These are phyloP conservation scores for Amiota minor DNA, from an alignment of 2,888 invertebrate species.

Conservation along the genomic window DNA sequence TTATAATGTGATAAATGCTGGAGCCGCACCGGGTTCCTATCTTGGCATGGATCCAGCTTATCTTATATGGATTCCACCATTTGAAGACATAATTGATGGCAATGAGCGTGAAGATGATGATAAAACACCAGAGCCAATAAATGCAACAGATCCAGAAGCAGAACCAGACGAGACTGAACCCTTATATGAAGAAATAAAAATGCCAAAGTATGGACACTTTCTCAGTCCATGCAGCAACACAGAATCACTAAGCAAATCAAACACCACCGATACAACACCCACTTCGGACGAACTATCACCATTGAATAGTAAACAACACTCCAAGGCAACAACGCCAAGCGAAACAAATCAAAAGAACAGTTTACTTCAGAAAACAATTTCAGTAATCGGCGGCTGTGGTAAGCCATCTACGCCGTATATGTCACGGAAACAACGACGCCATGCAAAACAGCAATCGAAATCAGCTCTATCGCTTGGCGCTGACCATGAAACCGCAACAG, in stretches of 20 bases:
- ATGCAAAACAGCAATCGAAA: conserved; percentile 58
- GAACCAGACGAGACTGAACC: conserved; percentile 65
- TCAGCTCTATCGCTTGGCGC: conserved; percentile 50
- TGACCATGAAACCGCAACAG: conserved; percentile 29
- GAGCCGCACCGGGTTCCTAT: conserved; percentile 89
- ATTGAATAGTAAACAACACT: conserved; percentile 62
- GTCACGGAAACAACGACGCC: conserved; percentile 59
- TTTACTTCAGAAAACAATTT: conserved; percentile 31
- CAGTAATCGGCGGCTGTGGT: conserved; percentile 10
- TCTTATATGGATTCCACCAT: conserved; percentile 89
- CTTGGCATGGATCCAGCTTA: conserved; percentile 92
- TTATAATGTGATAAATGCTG: conserved; percentile 88
- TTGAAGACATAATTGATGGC: conserved; percentile 84
- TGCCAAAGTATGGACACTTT: conserved; percentile 72
- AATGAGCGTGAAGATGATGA: conserved; percentile 80
- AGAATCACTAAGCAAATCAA: conserved; percentile 69
- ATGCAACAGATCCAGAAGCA: conserved; percentile 64
- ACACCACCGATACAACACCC: conserved; percentile 74
- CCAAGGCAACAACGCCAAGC: conserved; percentile 68
- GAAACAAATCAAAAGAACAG: conserved; percentile 55
- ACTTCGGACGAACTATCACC: conserved; percentile 74
- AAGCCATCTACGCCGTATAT: conserved; percentile 61
- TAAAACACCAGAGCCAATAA: conserved; percentile 71
- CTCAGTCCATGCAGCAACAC: conserved; percentile 78
- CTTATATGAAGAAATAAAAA: conserved; percentile 73